Evolutionary conservation across 53 echinoderm and acorn worm genomes (phyloP), one percentile per base, ranked within the genome.

Genomic region (Mesocentrotus franciscanus): DNA sequence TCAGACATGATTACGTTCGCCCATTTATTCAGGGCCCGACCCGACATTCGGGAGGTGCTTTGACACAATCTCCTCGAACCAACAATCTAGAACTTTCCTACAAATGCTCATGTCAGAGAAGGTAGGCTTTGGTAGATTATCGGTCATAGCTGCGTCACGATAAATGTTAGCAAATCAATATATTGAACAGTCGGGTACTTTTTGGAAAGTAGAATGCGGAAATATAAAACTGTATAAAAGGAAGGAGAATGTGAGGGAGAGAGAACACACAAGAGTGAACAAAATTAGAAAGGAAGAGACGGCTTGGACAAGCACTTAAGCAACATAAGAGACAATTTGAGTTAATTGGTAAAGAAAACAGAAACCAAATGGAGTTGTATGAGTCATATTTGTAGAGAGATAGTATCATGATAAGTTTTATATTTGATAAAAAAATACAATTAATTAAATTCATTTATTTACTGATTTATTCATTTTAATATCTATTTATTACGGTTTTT

Each of bases 1-100:
- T 87, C 87, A 87, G 87, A 87, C 12, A 16, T 81, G 81, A 81
- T 81, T 81, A 81, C 81, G 36, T 42, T 87, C 58, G 58, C 87
- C 58, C 58, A 87, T 87, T 87, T 87, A 87, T 87, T 87, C 58
- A 87, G 29, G 79, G 16, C 64, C 81, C 42, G 18, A 26, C 8
- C 58, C 57, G 87, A 58, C 27, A 27, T 87, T 27, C 29, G 57
- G 9, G 11, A 15, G 87, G 58, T 22, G 59, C n/a, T 27, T n/a
- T 58, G 87, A n/a, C 59, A 58, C 8, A 57, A 59, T 9, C 87
- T 14, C n/a, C 13, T 57, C 58, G 27, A 87, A 56, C 87, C 58
- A 3, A 81, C 29, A 78, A 85, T 20, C 24, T 55, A 49, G 55
- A 11, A 56, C 85, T 49, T 59, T 12, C 58, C 15, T 4, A 58